phyloP scores from a whole-genome alignment of 2,113 vertebrate species.

The Psittacus erithacus region DNA sequence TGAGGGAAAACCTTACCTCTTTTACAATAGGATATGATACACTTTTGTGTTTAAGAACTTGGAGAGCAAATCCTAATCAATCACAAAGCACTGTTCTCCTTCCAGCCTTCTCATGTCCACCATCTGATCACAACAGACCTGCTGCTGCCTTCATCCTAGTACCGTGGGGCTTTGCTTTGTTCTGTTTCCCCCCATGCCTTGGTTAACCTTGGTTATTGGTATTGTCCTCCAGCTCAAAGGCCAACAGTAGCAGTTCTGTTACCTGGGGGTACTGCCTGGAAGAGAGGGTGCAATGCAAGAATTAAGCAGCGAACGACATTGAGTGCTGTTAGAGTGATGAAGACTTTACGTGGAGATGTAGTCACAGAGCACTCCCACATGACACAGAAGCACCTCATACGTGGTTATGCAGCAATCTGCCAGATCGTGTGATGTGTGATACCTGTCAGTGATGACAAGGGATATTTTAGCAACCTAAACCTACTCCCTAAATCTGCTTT shows the following conservation, averaged over 20 bases:
- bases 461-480: slow-evolving; percentile 40
- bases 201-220: background rate
- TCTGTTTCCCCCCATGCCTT: background rate
- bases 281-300: background rate
- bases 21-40: background rate
- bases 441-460: background rate
- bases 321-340: background rate
- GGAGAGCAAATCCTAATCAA: background rate
- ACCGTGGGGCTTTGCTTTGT: background rate
- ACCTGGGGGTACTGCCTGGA: background rate
- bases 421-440: slow-evolving; percentile 10
- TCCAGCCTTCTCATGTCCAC: background rate
- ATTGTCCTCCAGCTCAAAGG: background rate
- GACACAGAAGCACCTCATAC: background rate
- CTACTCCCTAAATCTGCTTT: slow-evolving; percentile 23
- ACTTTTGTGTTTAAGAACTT: background rate
- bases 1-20: background rate
- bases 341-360: background rate
- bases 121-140: background rate
- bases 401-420: slow-evolving; percentile 13
- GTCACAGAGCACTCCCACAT: background rate
- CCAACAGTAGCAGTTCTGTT: background rate
- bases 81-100: background rate
- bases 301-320: background rate
- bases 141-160: background rate